A percentile compares a stretch with the other conserved stretches of the same genome.
Evolutionary conservation across 2,888 invertebrate genomes (phyloP).

Genomic region (Tenodera sinensis): DNA sequence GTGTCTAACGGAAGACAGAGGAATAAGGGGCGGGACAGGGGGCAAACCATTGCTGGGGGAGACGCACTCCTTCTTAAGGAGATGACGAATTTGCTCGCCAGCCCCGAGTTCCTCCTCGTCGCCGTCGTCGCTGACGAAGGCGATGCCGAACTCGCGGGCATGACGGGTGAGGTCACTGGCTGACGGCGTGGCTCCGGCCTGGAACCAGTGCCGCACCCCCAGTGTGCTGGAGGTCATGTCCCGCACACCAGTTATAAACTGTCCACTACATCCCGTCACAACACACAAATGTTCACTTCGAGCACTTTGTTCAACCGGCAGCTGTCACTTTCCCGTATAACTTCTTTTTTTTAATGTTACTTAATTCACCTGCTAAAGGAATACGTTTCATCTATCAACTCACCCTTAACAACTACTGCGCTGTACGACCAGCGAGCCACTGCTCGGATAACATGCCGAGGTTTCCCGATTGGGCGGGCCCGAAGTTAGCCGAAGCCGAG

Average conservation of each 20-base stretch:
- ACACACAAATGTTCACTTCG: neutral
- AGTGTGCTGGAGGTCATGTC: conserved; percentile 31
- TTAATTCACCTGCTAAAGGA: neutral
- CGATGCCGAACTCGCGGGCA: conserved; percentile 31
- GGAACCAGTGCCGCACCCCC: conserved; percentile 30
- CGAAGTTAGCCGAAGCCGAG: conserved; percentile 21
- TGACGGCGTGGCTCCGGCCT: neutral
- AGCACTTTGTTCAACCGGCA: neutral
- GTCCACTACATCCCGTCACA: neutral
- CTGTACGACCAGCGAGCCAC: neutral
- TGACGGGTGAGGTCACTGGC: conserved; percentile 24
- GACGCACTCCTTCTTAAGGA: conserved; percentile 21
- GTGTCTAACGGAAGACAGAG: neutral
- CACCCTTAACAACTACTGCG: neutral
- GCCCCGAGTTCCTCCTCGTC: conserved; percentile 8
- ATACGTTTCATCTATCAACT: neutral
- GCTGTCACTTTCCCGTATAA: neutral
- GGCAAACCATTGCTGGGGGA: conserved; percentile 1
- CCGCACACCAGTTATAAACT: neutral
- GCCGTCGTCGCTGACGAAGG: conserved; percentile 30
- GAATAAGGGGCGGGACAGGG: conserved; percentile 26
- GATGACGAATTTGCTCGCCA: neutral
- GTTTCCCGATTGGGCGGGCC: neutral
- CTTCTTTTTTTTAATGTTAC: neutral
- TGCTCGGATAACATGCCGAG: conserved; percentile 16